A percentile compares a stretch with the other conserved stretches of the same genome.
Evolutionary conservation across 2,113 vertebrate species (phyloP).

Genomic region (Proteles cristata): DNA sequence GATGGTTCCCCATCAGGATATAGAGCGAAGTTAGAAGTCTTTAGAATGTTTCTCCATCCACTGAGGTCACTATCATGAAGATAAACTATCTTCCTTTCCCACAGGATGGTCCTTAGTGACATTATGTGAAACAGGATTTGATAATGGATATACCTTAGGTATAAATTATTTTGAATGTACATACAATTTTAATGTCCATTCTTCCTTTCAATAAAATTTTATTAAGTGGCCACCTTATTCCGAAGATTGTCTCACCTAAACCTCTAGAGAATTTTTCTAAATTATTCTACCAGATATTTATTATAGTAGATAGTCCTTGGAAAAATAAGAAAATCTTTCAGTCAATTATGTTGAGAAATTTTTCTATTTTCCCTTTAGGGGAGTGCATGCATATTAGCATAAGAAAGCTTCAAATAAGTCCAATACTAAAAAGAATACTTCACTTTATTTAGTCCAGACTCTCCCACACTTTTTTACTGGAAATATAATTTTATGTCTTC

Average conservation of each 20-base stretch:
- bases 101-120: neutral
- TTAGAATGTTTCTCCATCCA: neutral
- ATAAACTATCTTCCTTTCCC: constrained; percentile 37
- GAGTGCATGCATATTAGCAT: neutral
- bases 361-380: neutral
- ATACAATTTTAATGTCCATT: constrained; percentile 48
- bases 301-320: neutral
- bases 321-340: neutral
- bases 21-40: neutral
- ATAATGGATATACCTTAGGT: constrained; percentile 4
- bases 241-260: neutral
- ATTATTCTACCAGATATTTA: neutral
- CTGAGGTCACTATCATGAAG: constrained; percentile 34
- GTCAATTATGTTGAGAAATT: constrained; percentile 14
- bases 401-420: neutral
- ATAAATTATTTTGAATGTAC: constrained; percentile 30
- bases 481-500: neutral
- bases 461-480: neutral
- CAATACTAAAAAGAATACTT: neutral
- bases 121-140: neutral
- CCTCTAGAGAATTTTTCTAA: constrained; percentile 25
- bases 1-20: neutral
- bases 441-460: neutral
- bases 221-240: neutral
- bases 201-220: constrained; percentile 10